phyloP scores from a whole-genome alignment of 2,797 vertebrate genomes.

The Silurus aristotelis region DNA sequence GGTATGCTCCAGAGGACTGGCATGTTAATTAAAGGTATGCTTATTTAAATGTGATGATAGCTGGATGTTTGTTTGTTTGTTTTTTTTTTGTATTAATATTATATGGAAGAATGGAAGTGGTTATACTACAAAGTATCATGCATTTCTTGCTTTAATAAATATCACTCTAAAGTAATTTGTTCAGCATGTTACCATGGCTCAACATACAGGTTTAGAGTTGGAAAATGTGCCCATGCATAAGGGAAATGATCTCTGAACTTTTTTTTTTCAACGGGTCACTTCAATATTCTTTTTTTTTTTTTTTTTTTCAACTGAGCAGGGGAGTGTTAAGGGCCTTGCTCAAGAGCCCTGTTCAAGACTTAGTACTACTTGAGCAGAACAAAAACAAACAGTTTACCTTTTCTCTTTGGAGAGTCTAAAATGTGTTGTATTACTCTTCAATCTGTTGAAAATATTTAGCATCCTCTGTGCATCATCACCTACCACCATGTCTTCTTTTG shows the following conservation, averaged over 20 bases:
- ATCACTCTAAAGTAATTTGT: slow-evolving; percentile 66
- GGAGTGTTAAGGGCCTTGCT: too few species aligned
- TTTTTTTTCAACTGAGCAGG: background rate
- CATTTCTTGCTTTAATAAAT: slow-evolving; percentile 79
- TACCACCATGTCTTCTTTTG: too few species aligned
- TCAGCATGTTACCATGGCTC: slow-evolving; percentile 62
- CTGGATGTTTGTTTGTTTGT: background rate
- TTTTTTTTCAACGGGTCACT: background rate
- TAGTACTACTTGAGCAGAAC: too few species aligned
- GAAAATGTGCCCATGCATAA: slow-evolving; percentile 60
- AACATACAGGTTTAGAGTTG: slow-evolving; percentile 44
- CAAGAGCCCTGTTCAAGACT: too few species aligned
- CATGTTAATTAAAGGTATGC: slow-evolving; percentile 80
- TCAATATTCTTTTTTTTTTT: background rate
- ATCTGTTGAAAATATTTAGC: too few species aligned
- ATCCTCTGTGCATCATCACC: too few species aligned
- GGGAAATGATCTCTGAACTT: slow-evolving; percentile 43
- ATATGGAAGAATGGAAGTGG: slow-evolving; percentile 72
- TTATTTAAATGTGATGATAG: slow-evolving; percentile 77
- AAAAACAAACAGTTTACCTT: too few species aligned
- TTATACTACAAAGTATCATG: slow-evolving; percentile 75
- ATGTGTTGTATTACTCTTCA: too few species aligned
- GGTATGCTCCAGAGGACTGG: slow-evolving; percentile 69
- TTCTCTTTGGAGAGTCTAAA: too few species aligned
- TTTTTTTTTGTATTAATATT: slow-evolving; percentile 43